Base-by-base conservation (phyloP, 1,140 invertebrate species). In the Ruditapes philippinarum region DNA sequence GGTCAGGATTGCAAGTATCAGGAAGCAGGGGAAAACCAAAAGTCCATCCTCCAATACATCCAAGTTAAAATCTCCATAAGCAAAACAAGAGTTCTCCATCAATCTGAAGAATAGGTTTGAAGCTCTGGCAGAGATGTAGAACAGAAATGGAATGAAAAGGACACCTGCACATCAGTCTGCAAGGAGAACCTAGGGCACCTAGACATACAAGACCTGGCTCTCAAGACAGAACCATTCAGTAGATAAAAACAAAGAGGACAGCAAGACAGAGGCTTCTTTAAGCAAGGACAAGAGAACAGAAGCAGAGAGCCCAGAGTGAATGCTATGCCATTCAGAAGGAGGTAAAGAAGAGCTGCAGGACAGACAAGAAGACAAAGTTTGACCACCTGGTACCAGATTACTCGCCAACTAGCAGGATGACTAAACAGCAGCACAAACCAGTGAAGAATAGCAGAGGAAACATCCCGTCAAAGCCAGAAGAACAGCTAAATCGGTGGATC, bases 161-260 rank as follows among this genome's bases (percentile, higher is more conserved):
- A 42, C 38, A 74, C 36, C 33, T 74, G 38, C 42, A 74, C 70
- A 74, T 74, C 70, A 74, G 70, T 42, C 33, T 74, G 70, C 70
- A 22, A 74, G 22, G 70, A 74, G 22, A 22, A 11, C 1, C 2
- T 74, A 12, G 70, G 70, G 33, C 22, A 17, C 70, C 25, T 1
- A 12, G 42, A 74, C 70, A 7, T 74, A 74, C 70, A 74, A 74
- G 70, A 42, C 70, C 70, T 74, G 70, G 70, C 7, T 74, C 22
- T 74, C 70, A 40, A 19, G 42, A 22, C 9, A 36, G 38, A 5
- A 74, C 70, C 36, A 74, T 74, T 42, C 70, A 74, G 70, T 1
- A 74, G 70, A 74, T 74, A 74, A 38, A 42, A 42, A 22, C 33
- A 3, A 74, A 42, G 36, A 74, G 38, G 36, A 74, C 2, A 74